Evolutionary conservation across 2,113 vertebrate genomes (phyloP), one percentile per base, ranked within the genome.

Genomic region (Calidris pugnax): DNA sequence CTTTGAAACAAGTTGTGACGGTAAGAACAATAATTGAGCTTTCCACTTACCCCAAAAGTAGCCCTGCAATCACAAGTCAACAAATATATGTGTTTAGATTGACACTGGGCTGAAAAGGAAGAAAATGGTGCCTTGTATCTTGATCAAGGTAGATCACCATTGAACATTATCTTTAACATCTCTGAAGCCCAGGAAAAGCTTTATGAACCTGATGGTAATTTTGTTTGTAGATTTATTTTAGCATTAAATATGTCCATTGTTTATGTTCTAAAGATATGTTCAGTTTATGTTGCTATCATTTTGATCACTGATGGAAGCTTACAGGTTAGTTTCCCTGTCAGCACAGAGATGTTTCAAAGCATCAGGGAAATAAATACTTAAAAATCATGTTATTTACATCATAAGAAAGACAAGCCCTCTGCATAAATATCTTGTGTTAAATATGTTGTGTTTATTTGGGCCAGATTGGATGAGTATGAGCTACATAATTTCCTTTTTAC

Each of bases 1-100:
- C 45, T 80, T 76, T 2, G 3, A 72, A 79, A 19, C 4, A 69
- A 56, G 57, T 2, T 73, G 45, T 57, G 67, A 47, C 6, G 56
- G 9, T 21, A 51, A 84, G 51, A 80, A 47, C 37, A 55, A 37
- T 48, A 79, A 51, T 1, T 33, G 14, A 33, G 35, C 85, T 19
- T 51, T 87, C 30, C n/a, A 68, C 6, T 48, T 50, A 15, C 3
- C 59, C 64, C 53, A 72, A 51, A 92, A 79, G 5, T 37, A 59
- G n/a, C 20, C 43, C 21, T 82, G 19, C 19, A 59, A 26, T 7
- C 28, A 4, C 33, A 62, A 74, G 28, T 32, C 0, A 0, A 35
- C 13, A 39, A 63, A 24, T 60, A 28, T 20, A 28, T 18, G 32
- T 10, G 26, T 69, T 88, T 47, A 86, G 32, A 63, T 33, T 67